A percentile compares a stretch with the other conserved stretches of the same genome.
These are phyloP conservation scores for Margaritifera margaritifera DNA, from an alignment of 2,888 invertebrate species.

Conservation along the genomic window DNA sequence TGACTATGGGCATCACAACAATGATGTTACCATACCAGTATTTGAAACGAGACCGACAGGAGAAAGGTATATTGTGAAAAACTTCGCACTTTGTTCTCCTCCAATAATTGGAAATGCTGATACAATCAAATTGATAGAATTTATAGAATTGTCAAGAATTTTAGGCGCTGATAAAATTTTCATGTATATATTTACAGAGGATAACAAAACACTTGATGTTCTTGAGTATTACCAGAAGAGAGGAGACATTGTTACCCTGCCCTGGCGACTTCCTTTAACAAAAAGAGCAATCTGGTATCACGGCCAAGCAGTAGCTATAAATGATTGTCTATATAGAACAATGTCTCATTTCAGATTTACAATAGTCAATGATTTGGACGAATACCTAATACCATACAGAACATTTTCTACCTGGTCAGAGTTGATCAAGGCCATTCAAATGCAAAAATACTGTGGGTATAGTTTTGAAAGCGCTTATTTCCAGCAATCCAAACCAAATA, in stretches of 20 bases:
- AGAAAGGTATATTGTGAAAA: neutral
- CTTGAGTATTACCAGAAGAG: constrained; percentile 44
- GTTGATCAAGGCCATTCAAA: constrained; percentile 14
- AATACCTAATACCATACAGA: constrained; percentile 52
- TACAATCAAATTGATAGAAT: constrained; percentile 53
- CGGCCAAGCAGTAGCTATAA: constrained; percentile 62
- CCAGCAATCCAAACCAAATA: constrained; percentile 32
- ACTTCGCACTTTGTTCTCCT: constrained; percentile 61
- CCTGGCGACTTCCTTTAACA: constrained; percentile 54
- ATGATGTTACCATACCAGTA: too few species aligned
- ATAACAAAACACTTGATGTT: constrained; percentile 32
- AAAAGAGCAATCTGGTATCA: constrained; percentile 55
- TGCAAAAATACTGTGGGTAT: too few species aligned
- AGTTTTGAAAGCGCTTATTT: constrained; percentile 51
- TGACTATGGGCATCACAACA: too few species aligned
- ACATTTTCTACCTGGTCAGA: constrained; percentile 37
- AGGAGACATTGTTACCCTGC: constrained; percentile 41
- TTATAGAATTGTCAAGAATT: constrained; percentile 55
- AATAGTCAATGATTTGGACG: constrained; percentile 64
- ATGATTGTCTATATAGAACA: constrained; percentile 64
- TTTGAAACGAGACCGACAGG: too few species aligned
- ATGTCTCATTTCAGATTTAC: constrained; percentile 52
- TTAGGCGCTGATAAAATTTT: constrained; percentile 58
- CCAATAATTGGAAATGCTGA: constrained; percentile 58
- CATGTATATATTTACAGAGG: constrained; percentile 51